phyloP scores from a whole-genome alignment of 1,140 invertebrate genomes.

The Aphelenchoides besseyi region DNA sequence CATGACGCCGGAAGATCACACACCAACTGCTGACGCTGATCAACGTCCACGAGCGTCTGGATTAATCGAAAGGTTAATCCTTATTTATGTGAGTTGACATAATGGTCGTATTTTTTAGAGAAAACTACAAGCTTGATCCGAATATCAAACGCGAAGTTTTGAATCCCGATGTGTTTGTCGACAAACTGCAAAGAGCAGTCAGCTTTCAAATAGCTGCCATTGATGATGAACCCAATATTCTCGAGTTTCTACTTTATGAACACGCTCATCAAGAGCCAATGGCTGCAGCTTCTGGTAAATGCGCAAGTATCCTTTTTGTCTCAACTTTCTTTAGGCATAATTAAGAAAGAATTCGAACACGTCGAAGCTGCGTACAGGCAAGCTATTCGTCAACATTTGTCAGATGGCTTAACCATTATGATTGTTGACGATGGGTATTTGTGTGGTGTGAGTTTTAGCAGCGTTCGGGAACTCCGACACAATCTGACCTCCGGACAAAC shows the following conservation, averaged over 20 bases:
- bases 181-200: background rate
- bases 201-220: background rate
- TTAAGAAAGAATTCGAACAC: background rate
- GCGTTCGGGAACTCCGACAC: background rate
- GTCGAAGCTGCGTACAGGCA: background rate
- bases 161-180: background rate
- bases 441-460: background rate
- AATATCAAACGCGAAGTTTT: background rate
- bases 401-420: background rate
- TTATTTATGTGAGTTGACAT: too few relatives aligned
- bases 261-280: background rate
- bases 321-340: background rate
- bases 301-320: background rate
- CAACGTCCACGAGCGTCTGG: too few relatives aligned
- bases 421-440: background rate
- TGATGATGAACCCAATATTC: background rate
- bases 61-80: too few relatives aligned
- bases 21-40: too few relatives aligned
- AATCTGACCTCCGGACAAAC: background rate
- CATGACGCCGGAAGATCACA: too few relatives aligned
- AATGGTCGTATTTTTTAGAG: background rate
- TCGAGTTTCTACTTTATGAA: background rate
- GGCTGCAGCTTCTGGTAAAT: background rate
- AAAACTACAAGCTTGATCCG: background rate
- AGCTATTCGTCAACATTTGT: background rate